Base-by-base conservation (phyloP, 2,113 vertebrate genomes). In the Rhinolophus sinicus region DNA sequence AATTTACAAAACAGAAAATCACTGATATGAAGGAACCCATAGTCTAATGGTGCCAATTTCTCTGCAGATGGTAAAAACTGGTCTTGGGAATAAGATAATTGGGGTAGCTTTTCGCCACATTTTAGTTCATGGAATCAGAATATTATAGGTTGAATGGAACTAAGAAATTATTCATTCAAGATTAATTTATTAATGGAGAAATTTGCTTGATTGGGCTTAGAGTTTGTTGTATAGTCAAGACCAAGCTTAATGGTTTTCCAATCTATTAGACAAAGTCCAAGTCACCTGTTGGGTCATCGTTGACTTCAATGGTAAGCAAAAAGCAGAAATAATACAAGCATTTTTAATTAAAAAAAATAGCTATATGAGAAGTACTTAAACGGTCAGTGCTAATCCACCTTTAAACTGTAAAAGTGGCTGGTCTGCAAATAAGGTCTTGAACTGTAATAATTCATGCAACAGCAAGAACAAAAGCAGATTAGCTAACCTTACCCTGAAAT, bases 301-400 rank as follows among this genome's bases (percentile, higher is more conserved):
- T 67, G 52, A 93, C 56, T 70, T 7, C 26, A 70, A 50, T 50
- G 80, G 11, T 22, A 88, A 76, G 64, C 15, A 93, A 52, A 95
- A 90, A 81, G 76, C 40, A 90, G 52, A 95, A 64, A 93, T 73
- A 91, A 73, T 12, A 92, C 12, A 78, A 80, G 4, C 13, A 72
- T 3, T 88, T 65, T 75, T 67, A 93, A 64, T 56, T 85, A 35
- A 90, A 92, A 90, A 90, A 90, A 38, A 84, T 54, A 88, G 26
- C 50, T 93, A 8, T 50, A 86, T 82, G 33, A 58, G 16, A 93
- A 76, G 47, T 86, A 76, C 6, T 47, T 91, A 73, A 54, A 40
- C 80, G 18, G 50, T 12, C 47, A 96, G 54, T 22, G 72, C 11
- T 21, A 21, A 13, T 67, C 8, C 56, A 52, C 22, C 47, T 96